phyloP scores from a whole-genome alignment of 2,113 vertebrate species.

The Tenebrosternarchus preto region DNA sequence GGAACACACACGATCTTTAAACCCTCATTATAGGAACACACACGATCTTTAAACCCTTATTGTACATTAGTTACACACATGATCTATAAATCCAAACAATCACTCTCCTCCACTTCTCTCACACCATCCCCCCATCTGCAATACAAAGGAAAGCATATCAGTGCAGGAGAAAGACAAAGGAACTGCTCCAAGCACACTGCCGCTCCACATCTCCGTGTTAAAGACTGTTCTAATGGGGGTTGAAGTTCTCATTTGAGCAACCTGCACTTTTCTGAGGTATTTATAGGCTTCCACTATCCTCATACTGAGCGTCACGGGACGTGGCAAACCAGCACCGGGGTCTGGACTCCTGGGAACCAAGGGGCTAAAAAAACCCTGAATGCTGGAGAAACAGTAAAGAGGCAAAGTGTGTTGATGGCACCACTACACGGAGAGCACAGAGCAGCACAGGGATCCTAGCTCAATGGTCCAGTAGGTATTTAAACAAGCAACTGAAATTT shows the following conservation, averaged over 20 bases:
- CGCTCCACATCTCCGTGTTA: background rate
- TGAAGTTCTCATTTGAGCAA: constrained; percentile 28
- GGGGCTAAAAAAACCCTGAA: background rate
- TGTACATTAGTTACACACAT: background rate
- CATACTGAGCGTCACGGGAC: constrained; percentile 20
- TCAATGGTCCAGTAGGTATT: background rate
- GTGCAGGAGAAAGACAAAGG: background rate
- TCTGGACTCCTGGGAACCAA: background rate
- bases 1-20: too few species aligned
- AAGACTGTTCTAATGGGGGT: constrained; percentile 13
- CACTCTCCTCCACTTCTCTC: background rate
- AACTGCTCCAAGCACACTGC: background rate
- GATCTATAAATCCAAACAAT: too few species aligned
- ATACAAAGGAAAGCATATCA: background rate
- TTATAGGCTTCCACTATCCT: constrained; percentile 38
- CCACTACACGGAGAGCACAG: background rate
- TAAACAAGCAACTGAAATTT: too few species aligned
- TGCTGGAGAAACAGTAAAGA: background rate
- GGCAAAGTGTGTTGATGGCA: background rate
- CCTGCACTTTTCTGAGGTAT: constrained; percentile 38
- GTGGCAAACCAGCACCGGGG: background rate
- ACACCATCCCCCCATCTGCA: constrained; percentile 6
- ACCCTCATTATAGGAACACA: too few species aligned
- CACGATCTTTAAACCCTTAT: too few species aligned
- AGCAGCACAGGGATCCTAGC: too few species aligned